Evolutionary conservation across 2,113 vertebrate genomes (phyloP).

Genomic region (Caranx melampygus): DNA sequence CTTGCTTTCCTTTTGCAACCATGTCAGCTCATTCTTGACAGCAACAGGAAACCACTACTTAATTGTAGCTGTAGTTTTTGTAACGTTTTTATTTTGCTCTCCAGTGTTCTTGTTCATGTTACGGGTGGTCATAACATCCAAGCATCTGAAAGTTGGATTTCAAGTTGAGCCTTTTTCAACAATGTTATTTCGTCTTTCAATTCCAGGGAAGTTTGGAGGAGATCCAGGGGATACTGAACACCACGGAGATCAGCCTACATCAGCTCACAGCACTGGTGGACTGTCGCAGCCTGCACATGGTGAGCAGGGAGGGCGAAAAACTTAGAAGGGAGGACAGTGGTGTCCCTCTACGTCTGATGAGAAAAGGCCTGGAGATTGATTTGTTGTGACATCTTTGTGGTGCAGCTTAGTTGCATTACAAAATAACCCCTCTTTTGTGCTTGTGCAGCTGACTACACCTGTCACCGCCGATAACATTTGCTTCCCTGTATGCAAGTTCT

Average conservation of each 20-base stretch:
- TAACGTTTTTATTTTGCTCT: neutral
- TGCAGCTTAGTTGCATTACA: constrained; percentile 26
- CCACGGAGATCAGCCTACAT: constrained; percentile 94
- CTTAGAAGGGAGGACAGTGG: constrained; percentile 9
- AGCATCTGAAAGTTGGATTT: constrained; percentile 1
- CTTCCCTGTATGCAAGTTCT: constrained; percentile 28
- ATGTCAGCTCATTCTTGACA: neutral
- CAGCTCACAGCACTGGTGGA: constrained; percentile 98
- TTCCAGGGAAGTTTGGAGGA: constrained; percentile 89
- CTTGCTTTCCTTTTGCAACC: neutral
- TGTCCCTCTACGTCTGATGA: constrained; percentile 3
- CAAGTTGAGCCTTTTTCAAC: constrained; percentile 31
- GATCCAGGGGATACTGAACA: constrained; percentile 92
- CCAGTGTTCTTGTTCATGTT: neutral
- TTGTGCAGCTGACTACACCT: constrained; percentile 52
- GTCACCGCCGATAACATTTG: constrained; percentile 54
- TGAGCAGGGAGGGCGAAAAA: constrained; percentile 76
- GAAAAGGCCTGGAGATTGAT: constrained; percentile 5
- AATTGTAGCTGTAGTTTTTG: neutral
- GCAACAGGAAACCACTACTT: neutral
- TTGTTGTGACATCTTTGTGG: constrained; percentile 45
- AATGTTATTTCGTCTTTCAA: constrained; percentile 7
- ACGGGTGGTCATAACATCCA: neutral
- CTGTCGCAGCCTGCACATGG: constrained; percentile 97
- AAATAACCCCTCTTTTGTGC: constrained; percentile 32